Percentiles rank a stretch among this genome's conserved stretches.
These are phyloP conservation scores for Lagopus leucura DNA, from an alignment of 2,113 vertebrate genomes.

Conservation along the genomic window DNA sequence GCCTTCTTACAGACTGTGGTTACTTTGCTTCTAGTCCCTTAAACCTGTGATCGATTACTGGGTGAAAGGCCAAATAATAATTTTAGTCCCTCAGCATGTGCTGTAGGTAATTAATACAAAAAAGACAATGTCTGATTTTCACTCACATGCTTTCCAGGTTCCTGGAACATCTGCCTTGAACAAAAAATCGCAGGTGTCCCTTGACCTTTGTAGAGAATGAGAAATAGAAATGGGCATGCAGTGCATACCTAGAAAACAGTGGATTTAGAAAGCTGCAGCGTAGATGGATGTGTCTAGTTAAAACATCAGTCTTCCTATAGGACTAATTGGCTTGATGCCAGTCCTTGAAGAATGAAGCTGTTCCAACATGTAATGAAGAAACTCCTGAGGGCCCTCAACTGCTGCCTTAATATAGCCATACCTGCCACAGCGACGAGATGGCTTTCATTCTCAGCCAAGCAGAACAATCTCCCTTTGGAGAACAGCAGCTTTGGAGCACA, in stretches of 20 bases:
- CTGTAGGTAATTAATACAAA: neutral
- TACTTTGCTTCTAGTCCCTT: neutral
- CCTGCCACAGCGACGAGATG: conserved; percentile 30
- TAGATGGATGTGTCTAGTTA: conserved; percentile 52
- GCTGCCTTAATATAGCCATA: conserved; percentile 57
- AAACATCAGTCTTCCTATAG: conserved; percentile 58
- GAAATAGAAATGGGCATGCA: neutral
- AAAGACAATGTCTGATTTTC: neutral
- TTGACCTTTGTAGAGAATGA: conserved; percentile 28
- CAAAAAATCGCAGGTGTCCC: neutral
- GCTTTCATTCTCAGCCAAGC: conserved; percentile 66
- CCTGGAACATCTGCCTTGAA: neutral
- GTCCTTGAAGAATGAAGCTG: conserved; percentile 64
- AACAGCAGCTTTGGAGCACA: conserved; percentile 48
- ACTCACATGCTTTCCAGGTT: neutral
- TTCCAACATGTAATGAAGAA: conserved; percentile 68
- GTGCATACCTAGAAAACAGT: neutral
- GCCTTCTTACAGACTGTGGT: neutral
- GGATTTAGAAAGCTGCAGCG: conserved; percentile 22
- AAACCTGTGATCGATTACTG: neutral
- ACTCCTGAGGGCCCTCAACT: conserved; percentile 57
- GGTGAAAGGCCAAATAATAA: neutral
- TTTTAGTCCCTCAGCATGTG: neutral
- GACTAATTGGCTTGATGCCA: conserved; percentile 65
- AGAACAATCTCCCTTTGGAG: conserved; percentile 68